Evolutionary conservation across 2,797 vertebrate species (phyloP).

Genomic region (Poecilia picta): DNA sequence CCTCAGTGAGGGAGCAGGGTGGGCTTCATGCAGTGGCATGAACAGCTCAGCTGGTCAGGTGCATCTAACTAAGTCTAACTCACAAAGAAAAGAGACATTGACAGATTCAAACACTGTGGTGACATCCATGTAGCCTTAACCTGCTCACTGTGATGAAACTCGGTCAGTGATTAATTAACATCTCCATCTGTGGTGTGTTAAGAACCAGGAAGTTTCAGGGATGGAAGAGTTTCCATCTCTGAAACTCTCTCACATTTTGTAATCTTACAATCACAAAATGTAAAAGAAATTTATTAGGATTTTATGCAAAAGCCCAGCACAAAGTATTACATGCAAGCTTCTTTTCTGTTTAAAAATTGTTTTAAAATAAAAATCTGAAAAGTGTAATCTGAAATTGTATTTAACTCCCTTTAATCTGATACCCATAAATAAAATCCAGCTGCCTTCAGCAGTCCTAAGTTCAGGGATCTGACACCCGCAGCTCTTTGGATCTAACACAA

Average conservation of each 20-base stretch:
- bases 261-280: not conserved
- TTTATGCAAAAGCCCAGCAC: not conserved
- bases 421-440: not conserved
- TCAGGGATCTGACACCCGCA: not conserved
- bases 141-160: not conserved
- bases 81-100: not conserved
- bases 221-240: no score
- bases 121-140: not conserved
- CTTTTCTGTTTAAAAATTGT: not conserved
- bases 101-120: no score
- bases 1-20: not conserved
- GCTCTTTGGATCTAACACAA: no score
- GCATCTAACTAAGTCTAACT: not conserved
- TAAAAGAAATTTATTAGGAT: not conserved
- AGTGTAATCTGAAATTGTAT: not conserved
- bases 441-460: not conserved
- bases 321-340: not conserved
- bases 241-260: not conserved
- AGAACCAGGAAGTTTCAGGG: not conserved
- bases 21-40: not conserved
- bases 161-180: not conserved
- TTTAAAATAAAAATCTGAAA: not conserved
- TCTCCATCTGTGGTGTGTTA: not conserved
- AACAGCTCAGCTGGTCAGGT: not conserved
- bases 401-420: not conserved